Evolutionary conservation across 2,888 invertebrate genomes (phyloP), one percentile per base, ranked within the genome.

Genomic region (Hirtodrosophila confusa): DNA sequence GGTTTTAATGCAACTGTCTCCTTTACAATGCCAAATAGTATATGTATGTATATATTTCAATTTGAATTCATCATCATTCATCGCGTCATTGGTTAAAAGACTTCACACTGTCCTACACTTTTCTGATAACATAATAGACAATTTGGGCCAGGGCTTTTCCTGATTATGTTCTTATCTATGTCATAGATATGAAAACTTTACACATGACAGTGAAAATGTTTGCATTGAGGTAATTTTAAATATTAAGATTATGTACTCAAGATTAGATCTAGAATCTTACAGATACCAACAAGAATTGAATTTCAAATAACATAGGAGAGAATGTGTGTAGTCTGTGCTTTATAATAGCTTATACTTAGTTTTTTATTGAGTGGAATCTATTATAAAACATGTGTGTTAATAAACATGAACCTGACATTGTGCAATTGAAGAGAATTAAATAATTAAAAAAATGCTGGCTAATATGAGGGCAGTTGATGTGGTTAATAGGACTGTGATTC

Each of bases 111-210:
- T 55, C 27, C 53, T 53, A 60, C 37, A 51, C 47, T 49, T n/a
- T 55, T 17, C 27, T 44, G 60, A 57, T 49, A 69, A 63, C 64
- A 58, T 17, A 17, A 5, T 6, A 41, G 49, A 65, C 53, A 60
- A 84, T 86, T 83, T 70, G 53, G 88, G 83, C 84, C 83, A 84
- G 50, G 83, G 86, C 62, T 72, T 48, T 37, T 41, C 10, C n/a
- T 47, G 51, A 47, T 58, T 55, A 39, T 37, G 31, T 63, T 48
- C 29, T 72, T 80, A 83, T 86, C 86, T 87, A 66, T 78, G 62
- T 64, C 4, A 29, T 1, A 78, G 69, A 80, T 86, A 82, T 64
- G 68, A 56, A 55, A 53, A 23, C 39, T 43, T 57, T 10, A 11
- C 41, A 67, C 62, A 62, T 75, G 85, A 61, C 70, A 70, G 36